Evolutionary conservation across 2,888 invertebrate genomes (phyloP).

Genomic region (Pemphredon lugubris): DNA sequence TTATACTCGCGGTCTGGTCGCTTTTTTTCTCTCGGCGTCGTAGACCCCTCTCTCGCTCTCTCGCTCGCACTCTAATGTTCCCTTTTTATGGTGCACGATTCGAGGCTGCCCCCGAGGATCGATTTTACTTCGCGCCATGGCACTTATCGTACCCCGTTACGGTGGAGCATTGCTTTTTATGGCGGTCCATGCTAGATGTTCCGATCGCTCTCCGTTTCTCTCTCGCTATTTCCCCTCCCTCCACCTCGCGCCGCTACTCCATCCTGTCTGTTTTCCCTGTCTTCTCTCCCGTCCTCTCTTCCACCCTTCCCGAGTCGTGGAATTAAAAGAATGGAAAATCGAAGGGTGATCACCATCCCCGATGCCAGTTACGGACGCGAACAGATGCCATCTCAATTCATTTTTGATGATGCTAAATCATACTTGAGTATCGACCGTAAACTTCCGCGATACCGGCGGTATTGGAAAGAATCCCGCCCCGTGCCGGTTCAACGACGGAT

Average conservation of each 20-base stretch:
- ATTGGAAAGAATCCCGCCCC: background rate
- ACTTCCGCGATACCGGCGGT: background rate
- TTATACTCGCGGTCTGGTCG: constrained; percentile 66
- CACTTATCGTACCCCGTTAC: constrained; percentile 80
- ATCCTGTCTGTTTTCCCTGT: background rate
- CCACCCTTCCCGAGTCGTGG: constrained; percentile 44
- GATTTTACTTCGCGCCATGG: constrained; percentile 74
- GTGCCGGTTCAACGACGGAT: constrained; percentile 1
- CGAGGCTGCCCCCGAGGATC: constrained; percentile 75
- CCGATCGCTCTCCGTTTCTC: constrained; percentile 60
- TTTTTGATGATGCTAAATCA: constrained; percentile 49
- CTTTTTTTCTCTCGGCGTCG: too few relatives aligned
- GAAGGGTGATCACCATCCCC: constrained; percentile 36
- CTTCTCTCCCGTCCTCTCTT: constrained; percentile 8
- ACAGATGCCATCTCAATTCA: constrained; percentile 51
- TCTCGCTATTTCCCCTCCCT: constrained; percentile 20
- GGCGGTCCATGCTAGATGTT: constrained; percentile 69
- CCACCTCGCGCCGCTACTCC: background rate
- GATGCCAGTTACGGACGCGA: constrained; percentile 26
- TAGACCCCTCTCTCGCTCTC: constrained; percentile 15
- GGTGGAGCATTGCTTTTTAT: constrained; percentile 80
- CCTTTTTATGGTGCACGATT: constrained; percentile 78
- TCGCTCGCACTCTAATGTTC: constrained; percentile 66
- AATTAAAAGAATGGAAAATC: constrained; percentile 64
- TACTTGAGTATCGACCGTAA: constrained; percentile 12